These are phyloP conservation scores for Tillus elongatus DNA, from an alignment of 2,888 invertebrate genomes.

Conservation along the genomic window DNA sequence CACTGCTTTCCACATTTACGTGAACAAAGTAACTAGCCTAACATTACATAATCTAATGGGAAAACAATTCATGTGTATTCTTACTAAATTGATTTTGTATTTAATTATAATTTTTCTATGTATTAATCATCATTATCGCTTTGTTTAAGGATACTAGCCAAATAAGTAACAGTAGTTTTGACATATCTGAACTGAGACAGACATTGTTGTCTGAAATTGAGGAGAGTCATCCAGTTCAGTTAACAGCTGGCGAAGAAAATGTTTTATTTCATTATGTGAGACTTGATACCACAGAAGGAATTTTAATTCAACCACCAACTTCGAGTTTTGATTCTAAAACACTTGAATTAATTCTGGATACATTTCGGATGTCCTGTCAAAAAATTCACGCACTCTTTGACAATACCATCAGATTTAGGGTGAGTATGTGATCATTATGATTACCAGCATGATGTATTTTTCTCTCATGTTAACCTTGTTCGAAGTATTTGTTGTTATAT, in stretches of 20 bases:
- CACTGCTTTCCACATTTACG: too few species aligned
- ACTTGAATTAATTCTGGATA: constrained; percentile 49
- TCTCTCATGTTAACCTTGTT: too few species aligned
- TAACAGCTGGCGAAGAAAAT: constrained; percentile 63
- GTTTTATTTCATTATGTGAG: constrained; percentile 68
- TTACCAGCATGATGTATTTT: not conserved
- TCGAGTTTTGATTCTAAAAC: constrained; percentile 32
- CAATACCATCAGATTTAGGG: constrained; percentile 54
- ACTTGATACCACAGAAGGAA: constrained; percentile 61
- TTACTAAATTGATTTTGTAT: too few species aligned
- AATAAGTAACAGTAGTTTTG: constrained; percentile 53
- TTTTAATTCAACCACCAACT: constrained; percentile 54
- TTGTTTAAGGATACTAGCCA: constrained; percentile 52
- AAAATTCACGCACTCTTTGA: constrained; percentile 64
- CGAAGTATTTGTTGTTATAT: too few species aligned
- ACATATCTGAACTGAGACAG: constrained; percentile 62
- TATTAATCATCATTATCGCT: too few species aligned
- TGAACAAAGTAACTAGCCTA: too few species aligned
- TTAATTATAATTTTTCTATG: too few species aligned
- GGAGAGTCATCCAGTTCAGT: constrained; percentile 48
- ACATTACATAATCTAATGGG: too few species aligned
- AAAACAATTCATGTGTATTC: too few species aligned
- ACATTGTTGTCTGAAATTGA: constrained; percentile 63
- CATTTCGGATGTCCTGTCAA: constrained; percentile 63
- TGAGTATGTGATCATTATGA: constrained; percentile 23